Evolutionary conservation across 2,888 invertebrate species (phyloP), one percentile per base, ranked within the genome.

Genomic region (Mesochorus sp.): DNA sequence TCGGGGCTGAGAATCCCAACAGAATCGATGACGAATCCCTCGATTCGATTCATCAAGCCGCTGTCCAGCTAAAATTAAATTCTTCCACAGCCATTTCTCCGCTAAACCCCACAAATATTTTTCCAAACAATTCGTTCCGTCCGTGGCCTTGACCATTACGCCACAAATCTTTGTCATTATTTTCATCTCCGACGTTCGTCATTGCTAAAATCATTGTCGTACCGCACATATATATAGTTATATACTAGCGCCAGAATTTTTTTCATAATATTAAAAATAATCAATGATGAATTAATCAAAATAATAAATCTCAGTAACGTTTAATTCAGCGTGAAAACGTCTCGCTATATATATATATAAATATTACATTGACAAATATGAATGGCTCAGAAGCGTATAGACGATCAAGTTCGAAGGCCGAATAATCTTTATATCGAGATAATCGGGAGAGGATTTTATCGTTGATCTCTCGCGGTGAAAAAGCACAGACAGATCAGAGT

Each of bases 61-160:
- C 57, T 76, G 76, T 76, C 76, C 76, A 51, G 34, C 64, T 44
- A 34, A 71, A 76, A 76, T 76, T 76, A 76, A 76, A 76, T 76
- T 76, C 76, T 71, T 76, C 64, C 70, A 59, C 76, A 64, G 64
- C 64, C 70, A 47, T 64, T 34, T 49, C 17, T 49, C 10, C 12
- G 2, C 10, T n/a, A 42, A 42, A 51, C 55, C 55, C 37, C 62
- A 37, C 37, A 68, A 70, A 70, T 70, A 70, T 70, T 76, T 64
- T 76, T 34, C 70, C 64, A 49, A 49, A 70, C 76, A n/a, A 76
- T 76, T 76, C 70, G 70, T 57, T 64, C 28, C 31, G 62, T 28
- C 28, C 10, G 17, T 70, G 21, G 34, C 17, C n/a, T 26, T 61
- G 34, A 26, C 55, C 44, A 24, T 44, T 67, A n/a, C n/a, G n/a